Base-by-base conservation (phyloP, 2,113 vertebrate genomes). In the Lepisosteus osseus region DNA sequence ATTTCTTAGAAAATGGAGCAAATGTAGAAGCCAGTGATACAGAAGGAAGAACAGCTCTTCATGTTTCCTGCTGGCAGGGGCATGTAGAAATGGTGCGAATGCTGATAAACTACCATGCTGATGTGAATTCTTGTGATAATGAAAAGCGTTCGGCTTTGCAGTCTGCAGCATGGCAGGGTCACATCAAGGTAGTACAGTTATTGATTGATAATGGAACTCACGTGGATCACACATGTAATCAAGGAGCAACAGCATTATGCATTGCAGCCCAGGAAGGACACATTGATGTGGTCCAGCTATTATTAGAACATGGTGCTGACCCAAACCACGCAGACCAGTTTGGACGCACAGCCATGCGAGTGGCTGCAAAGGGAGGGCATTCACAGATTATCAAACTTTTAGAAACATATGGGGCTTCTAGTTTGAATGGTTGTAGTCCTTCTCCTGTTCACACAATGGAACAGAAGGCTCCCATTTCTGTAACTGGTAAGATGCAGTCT, bases 221-320 rank as follows among this genome's bases (percentile, higher is more conserved):
- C 0, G 97, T 99, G 44, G 97, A 99, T 80, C 95, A 99, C 61
- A 96, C 97, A 0, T 99, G 97, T 75, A 99, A 98, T 78, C 97
- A 99, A 82, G 97, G 97, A 55, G 97, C 97, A 8, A 99, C 97
- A 2, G 97, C 95, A 1, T 94, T 99, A 13, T 96, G 97, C 57
- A 99, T 99, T 51, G 97, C 97, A 0, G 97, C 97, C 70, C 97
- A 99, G 76, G 97, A 99, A 78, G 97, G 97, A n/a, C 97, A 99
- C 83, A 93, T 95, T 0, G 95, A 99, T 0, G 97, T 95, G 0
- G 97, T 99, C 69, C 95, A 95, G 59, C 90, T 96, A 68, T 82
- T 99, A 66, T 82, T 99, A 12, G 97, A 99, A 85, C 95, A 97
- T 0, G 88, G 95, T 7, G 97, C 97, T 0, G 97, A 99, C 76